These are phyloP conservation scores for Chironomus riparius DNA, from an alignment of 2,888 invertebrate genomes.

Conservation along the genomic window DNA sequence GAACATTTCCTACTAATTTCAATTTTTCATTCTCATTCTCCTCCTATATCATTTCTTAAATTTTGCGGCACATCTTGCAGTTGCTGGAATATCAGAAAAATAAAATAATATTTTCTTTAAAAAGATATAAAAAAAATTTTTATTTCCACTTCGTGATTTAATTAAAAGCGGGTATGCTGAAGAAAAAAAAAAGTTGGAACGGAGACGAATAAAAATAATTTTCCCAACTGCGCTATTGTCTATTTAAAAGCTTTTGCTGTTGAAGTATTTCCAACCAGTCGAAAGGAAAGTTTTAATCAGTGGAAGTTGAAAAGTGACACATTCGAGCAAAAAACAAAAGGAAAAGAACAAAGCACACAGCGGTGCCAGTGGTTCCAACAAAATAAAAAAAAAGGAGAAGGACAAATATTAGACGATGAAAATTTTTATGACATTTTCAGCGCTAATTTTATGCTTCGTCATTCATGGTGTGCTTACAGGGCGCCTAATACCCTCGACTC, in stretches of 20 bases:
- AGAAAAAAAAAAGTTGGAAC: background rate
- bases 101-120: background rate
- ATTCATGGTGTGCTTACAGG: slow-evolving; percentile 1
- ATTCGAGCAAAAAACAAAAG: background rate
- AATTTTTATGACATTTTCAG: background rate
- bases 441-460: slow-evolving; percentile 20
- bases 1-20: no score
- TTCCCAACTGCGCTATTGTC: slow-evolving; percentile 1
- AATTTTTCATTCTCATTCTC: background rate
- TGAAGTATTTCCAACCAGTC: slow-evolving; percentile 1
- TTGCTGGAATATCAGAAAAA: background rate
- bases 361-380: background rate
- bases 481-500: background rate
- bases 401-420: slow-evolving; percentile 1
- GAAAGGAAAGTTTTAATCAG: background rate
- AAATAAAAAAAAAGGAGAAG: background rate
- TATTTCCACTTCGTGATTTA: slow-evolving; percentile 24
- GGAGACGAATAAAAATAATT: background rate
- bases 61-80: slow-evolving; percentile 1
- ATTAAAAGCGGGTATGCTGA: slow-evolving; percentile 11
- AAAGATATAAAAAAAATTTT: slow-evolving; percentile 12
- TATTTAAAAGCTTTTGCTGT: slow-evolving; percentile 5
- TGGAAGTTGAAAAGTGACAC: background rate
- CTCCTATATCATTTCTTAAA: background rate
- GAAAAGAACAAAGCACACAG: background rate